Evolutionary conservation across 2,113 vertebrate species (phyloP).

Genomic region (Crotalus horridus): DNA sequence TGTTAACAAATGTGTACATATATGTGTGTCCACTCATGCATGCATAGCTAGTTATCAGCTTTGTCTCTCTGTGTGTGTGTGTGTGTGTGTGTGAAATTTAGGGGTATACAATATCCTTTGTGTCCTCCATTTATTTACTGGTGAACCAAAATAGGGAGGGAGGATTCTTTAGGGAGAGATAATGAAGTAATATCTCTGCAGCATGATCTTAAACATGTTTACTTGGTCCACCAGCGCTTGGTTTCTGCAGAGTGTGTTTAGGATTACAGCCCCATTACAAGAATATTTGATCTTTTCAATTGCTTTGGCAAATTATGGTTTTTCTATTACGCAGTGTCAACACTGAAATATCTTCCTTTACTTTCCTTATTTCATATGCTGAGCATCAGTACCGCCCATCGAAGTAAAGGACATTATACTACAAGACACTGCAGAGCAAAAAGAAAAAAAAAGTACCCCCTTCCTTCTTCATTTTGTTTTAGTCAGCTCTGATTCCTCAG

Average conservation of each 20-base stretch:
- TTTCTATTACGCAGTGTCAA: not conserved
- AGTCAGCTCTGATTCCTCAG: not conserved
- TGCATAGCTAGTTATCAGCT: not conserved
- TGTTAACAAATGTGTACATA: not conserved
- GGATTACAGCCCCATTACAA: not conserved
- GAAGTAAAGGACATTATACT: not conserved
- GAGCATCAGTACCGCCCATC: not conserved
- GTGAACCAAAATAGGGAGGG: not conserved
- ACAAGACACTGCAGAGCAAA: not conserved
- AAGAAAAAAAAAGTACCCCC: not conserved
- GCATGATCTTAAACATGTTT: not conserved
- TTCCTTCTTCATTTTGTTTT: conserved; percentile 19
- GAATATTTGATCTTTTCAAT: not conserved
- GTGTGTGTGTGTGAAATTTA: not conserved
- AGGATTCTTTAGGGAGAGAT: not conserved
- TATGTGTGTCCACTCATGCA: not conserved
- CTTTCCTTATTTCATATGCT: not conserved
- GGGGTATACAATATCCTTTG: not conserved
- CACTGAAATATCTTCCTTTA: not conserved
- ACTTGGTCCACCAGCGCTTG: not conserved
- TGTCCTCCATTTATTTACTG: not conserved
- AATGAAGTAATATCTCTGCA: not conserved
- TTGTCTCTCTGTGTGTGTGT: not conserved
- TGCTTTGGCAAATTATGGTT: not conserved
- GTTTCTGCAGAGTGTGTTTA: not conserved